Evolutionary conservation across 2,888 invertebrate genomes (phyloP).

Genomic region (Amphipoea lucens): DNA sequence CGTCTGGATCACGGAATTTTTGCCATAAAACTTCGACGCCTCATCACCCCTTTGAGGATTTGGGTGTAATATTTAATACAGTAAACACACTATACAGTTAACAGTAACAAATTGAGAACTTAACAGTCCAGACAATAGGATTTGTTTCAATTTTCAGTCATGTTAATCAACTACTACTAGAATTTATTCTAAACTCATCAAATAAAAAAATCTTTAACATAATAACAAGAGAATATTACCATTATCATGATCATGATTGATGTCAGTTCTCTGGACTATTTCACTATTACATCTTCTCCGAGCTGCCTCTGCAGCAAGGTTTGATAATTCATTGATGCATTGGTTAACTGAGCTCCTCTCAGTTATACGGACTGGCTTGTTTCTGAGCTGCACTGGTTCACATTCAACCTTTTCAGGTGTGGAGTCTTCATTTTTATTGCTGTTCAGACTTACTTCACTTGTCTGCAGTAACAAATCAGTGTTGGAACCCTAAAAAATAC

Average conservation of each 20-base stretch:
- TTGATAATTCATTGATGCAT: conserved; percentile 93
- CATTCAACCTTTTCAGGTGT: conserved; percentile 77
- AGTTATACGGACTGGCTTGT: conserved; percentile 80
- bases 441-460: conserved; percentile 81
- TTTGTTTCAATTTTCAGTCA: conserved; percentile 1
- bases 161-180: background rate
- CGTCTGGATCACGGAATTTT: background rate
- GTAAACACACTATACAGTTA: conserved; percentile 21
- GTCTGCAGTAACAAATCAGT: conserved; percentile 84
- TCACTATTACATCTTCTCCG: conserved; percentile 89
- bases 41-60: conserved; percentile 4
- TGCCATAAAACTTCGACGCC: background rate
- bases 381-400: conserved; percentile 85
- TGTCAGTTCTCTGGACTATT: conserved; percentile 85
- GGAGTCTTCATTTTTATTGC: conserved; percentile 82
- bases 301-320: conserved; percentile 83
- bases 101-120: conserved; percentile 45
- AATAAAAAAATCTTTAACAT: background rate
- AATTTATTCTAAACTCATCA: background rate
- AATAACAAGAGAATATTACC: conserved; percentile 72
- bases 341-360: conserved; percentile 91
- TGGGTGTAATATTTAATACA: conserved; percentile 38
- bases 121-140: conserved; percentile 29
- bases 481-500: conserved; percentile 78
- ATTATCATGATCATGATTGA: conserved; percentile 83